Base-by-base conservation (phyloP, 2,113 vertebrate genomes). In the Leptodactylus fuscus region DNA sequence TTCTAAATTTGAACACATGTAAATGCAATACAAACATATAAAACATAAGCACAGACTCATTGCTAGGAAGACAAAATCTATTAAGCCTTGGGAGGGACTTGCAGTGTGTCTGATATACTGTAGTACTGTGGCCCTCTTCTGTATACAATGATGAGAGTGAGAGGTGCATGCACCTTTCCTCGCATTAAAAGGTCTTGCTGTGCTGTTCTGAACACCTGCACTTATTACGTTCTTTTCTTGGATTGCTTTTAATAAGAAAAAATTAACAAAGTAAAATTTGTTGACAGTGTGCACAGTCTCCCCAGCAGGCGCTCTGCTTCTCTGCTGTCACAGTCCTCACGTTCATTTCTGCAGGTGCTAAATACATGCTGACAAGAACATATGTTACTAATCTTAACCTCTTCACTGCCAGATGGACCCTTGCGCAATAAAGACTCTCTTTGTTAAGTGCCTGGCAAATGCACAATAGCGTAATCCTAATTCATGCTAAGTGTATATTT, bases 261-360 rank as follows among this genome's bases (percentile, higher is more conserved):
- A 93, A 94, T 94, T 93, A 94, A 92, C 89, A 87, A 93, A 93
- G 91, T 91, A 92, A 91, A 91, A 94, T 93, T 94, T 95, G 93
- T 94, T 94, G 92, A 91, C 90, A 91, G 86, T 91, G 81, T 78
- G 89, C 89, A 65, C 88, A 92, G 92, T 78, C 88, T 87, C 80
- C 10, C 0, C 88, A 88, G 91, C 86, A 89, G 90, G 92, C 89
- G 91, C 88, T 89, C 93, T 81, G 91, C 90, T 90, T 89, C 88
- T 92, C 91, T 9, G 90, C 92, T 94, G 93, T 93, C 93, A 93
- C 91, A 89, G 91, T 90, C 89, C 85, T 88, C 88, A 70, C 90
- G 91, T 81, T 93, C 92, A 90, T 92, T 95, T 92, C 92, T 94
- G 94, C 94, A 96, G 94, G 95, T 94, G 93, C 89, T 95, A 95